Evolutionary conservation across 1,140 invertebrate species (phyloP).

Genomic region (Drosophila nebulosa): DNA sequence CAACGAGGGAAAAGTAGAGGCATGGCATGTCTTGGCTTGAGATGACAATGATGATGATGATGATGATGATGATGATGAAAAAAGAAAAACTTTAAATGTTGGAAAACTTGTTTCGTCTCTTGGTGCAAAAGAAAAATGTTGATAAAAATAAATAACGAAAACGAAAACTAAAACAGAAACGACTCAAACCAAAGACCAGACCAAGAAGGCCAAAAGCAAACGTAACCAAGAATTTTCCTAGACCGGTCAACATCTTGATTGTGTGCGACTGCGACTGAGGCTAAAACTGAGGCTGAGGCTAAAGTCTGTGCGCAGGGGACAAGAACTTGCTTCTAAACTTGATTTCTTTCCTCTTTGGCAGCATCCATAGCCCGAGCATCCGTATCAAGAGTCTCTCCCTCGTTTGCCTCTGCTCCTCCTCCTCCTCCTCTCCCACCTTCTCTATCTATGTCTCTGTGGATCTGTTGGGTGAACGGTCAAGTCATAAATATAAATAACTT

Average conservation of each 20-base stretch:
- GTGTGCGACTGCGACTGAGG: slow-evolving; percentile 6
- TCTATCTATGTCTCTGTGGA: background rate
- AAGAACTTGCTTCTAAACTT: slow-evolving; percentile 44
- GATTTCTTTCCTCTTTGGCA: slow-evolving; percentile 55
- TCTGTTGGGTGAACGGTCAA: slow-evolving; percentile 54
- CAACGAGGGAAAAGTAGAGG: too few species aligned
- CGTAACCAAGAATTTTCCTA: slow-evolving; percentile 60
- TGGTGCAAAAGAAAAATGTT: slow-evolving; percentile 53
- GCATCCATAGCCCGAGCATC: slow-evolving; percentile 13
- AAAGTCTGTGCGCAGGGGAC: background rate
- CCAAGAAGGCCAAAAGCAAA: background rate
- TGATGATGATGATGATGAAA: slow-evolving; percentile 1
- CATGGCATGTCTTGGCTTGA: too few species aligned
- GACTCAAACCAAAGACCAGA: background rate
- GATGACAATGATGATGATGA: background rate
- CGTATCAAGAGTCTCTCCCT: slow-evolving; percentile 2
- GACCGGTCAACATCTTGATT: slow-evolving; percentile 63
- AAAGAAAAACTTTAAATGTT: slow-evolving; percentile 40
- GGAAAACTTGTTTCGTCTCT: slow-evolving; percentile 61
- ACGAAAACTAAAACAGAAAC: slow-evolving; percentile 43
- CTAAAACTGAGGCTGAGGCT: background rate
- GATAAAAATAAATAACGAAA: slow-evolving; percentile 71
- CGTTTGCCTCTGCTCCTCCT: background rate
- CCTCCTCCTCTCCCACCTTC: too few species aligned
- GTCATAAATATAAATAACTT: slow-evolving; percentile 59